Evolutionary conservation across 2,888 invertebrate species (phyloP), one percentile per base, ranked within the genome.

Genomic region (Thalpophila matura): DNA sequence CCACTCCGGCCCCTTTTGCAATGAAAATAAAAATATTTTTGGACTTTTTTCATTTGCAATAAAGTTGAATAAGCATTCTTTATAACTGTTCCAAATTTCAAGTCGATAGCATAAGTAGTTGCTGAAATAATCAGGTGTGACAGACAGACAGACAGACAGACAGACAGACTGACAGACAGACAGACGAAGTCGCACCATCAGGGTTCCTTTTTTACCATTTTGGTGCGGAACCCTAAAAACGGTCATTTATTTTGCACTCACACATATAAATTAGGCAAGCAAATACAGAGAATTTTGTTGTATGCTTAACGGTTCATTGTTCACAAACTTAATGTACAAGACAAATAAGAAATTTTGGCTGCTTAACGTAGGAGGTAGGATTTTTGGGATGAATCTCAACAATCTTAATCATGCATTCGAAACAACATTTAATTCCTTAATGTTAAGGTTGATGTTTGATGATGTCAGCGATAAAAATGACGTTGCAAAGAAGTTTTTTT

Each of bases 251-350:
- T 74, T 55, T 43, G 31, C 26, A 37, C 45, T 26, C 74, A 57
- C 42, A 72, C 50, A 56, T 43, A 70, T n/a, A n/a, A n/a, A n/a
- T 81, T 74, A 72, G 67, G 69, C 38, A 42, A 63, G 50, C 54
- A 79, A 77, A 73, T 56, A 62, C 71, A 59, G 27, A n/a, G 65
- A 68, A 70, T 62, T 59, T 67, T 80, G 79, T 83, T 87, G 89
- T 90, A 77, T 86, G 81, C 81, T 87, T 92, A 94, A 94, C 94
- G 92, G 94, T 91, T 85, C 83, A 89, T 90, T 90, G 90, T 91
- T 89, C 80, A 81, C 79, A 74, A 85, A 81, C 83, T 86, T 88
- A 90, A 89, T 84, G 88, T 86, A 88, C 82, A 84, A 86, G 89
- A 89, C 91, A 92, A 92, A 79, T 74, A 80, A 92, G 91, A 90